Base-by-base conservation (phyloP, 2,797 vertebrate species). In the Halcyon badia region DNA sequence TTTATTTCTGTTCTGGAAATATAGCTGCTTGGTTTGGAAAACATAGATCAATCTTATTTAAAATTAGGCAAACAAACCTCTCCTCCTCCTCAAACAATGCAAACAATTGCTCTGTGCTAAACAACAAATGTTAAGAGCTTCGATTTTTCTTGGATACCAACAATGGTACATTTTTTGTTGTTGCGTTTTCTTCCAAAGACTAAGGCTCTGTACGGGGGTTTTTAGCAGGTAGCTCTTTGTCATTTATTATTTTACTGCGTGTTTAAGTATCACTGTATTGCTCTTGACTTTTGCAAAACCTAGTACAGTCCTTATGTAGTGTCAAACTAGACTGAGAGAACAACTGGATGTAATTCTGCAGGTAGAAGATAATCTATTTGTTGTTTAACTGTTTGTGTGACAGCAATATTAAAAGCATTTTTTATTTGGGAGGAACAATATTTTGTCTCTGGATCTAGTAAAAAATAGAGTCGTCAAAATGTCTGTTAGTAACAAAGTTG, bases 91-190 rank as follows among this genome's bases (percentile, higher is more conserved):
- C 97, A 97, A 86, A 90, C 91, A 96, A n/a, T 31, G 57, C 83
- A 97, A 98, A 97, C 97, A 83, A 64, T 80, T 84, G 18, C 90
- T 98, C 95, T 99, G 68, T 98, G 96, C 98, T 97, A 89, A 93
- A 92, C 95, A 94, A 96, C 80, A 96, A 96, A 94, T 87, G 70
- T 95, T 92, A 69, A 97, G 96, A 98, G 96, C 91, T 97, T 97
- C 52, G 97, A 98, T 98, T 98, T 98, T 97, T 92, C 97, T 97
- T 48, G 61, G 96, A 97, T 95, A 78, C 80, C 90, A 81, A 66
- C 96, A 91, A 35, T 71, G 57, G 57, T 73, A 80, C 22, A 44
- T 11, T 65, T 93, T 90, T 65, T 64, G 14, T 60, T 93, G 41
- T 91, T 68, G 21, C 10, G 3, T 89, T 84, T 79, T 65, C 12